These are phyloP conservation scores for Laticauda laticaudata DNA, from an alignment of 2,113 vertebrate species.

Conservation along the genomic window DNA sequence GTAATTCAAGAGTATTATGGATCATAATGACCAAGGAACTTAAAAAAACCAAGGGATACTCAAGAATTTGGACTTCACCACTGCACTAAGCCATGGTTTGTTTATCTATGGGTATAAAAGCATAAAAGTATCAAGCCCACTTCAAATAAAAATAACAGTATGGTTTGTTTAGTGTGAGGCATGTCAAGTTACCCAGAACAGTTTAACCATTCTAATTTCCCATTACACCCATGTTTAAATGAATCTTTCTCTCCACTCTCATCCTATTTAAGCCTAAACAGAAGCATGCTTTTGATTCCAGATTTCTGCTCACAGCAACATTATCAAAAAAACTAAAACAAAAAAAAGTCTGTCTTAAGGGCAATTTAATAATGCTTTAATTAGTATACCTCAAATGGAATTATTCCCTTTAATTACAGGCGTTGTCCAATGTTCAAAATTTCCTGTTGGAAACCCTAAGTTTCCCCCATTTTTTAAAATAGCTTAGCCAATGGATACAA, in stretches of 20 bases:
- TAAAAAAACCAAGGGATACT: neutral
- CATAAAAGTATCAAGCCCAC: neutral
- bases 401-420: neutral
- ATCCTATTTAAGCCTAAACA: neutral
- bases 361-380: conserved; percentile 28
- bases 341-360: neutral
- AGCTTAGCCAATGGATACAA: conserved; percentile 8
- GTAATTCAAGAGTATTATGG: neutral
- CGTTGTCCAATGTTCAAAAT: conserved; percentile 13
- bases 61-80: neutral
- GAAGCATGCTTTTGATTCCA: neutral
- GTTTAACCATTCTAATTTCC: neutral
- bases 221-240: neutral
- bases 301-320: conserved; percentile 11
- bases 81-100: neutral
- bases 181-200: neutral
- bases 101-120: neutral
- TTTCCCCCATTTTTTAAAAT: neutral
- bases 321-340: neutral
- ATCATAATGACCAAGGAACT: neutral
- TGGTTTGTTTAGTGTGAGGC: neutral
- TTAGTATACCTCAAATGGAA: conserved; percentile 23
- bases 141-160: neutral
- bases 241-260: neutral
- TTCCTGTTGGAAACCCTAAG: neutral